Base-by-base conservation (phyloP, 1,140 invertebrate species). In the Bombus soroeensis region DNA sequence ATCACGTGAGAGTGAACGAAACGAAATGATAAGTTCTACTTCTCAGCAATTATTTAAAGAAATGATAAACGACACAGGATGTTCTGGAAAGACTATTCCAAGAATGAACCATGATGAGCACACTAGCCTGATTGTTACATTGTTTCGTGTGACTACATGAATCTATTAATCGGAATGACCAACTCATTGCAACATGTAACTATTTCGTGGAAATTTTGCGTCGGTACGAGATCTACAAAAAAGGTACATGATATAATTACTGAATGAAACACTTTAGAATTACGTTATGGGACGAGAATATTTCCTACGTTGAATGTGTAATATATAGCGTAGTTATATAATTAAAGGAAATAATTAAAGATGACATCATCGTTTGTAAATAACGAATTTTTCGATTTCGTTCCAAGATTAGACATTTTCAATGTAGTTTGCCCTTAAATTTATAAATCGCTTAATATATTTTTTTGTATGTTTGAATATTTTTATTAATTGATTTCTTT, bases 151-250 rank as follows among this genome's bases (percentile, higher is more conserved):
- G 37, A 70, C 37, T 70, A 28, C 68, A 3, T 41, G 70, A 41
- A 25, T 41, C 28, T 72, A 41, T 9, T 72, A 72, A 72, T 72
- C 70, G 70, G 41, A 72, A 72, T 72, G 70, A 72, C 28, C 25
- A 41, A 72, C 70, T 41, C 12, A 13, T 37, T 43, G 0, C 39
- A 15, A n/a, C 28, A 41, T 39, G 64, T 68, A 41, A 41, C 70
- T 13, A 18, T 37, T 72, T 72, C 39, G 39, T 41, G 39, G 70
- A 41, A 72, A 72, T 41, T 41, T 10, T 70, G n/a, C 32, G 47
- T 53, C 47, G n/a, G n/a, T 64, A 15, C 15, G n/a, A 32, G 62
- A 66, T 34, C 18, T 68, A 25, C 66, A 37, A 34, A 34, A 68
- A 12, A 68, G 4, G 6, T 32, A 8, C 15, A 34, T 66, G 10